These are phyloP conservation scores for Mastigias papua DNA, from an alignment of 30 jellyfish, hydroid and myxozoan species.

Conservation along the genomic window DNA sequence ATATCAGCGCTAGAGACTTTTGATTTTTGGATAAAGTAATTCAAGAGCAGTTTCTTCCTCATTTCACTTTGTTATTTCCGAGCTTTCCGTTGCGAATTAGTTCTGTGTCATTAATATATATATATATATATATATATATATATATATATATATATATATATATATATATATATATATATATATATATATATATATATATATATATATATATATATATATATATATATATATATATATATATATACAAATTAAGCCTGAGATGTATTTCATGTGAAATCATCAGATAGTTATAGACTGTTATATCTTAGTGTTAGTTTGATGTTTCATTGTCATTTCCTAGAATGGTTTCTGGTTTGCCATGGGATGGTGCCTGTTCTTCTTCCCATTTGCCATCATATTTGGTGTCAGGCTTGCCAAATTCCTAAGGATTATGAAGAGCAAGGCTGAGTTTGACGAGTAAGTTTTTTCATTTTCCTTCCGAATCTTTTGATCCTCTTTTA, in stretches of 20 bases:
- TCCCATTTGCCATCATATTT: slow-evolving; percentile 84
- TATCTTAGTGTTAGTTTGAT: background rate
- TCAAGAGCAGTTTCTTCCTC: no score
- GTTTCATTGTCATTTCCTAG: slow-evolving; percentile 45
- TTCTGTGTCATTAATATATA: background rate
- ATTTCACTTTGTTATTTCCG: no score
- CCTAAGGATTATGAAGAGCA: slow-evolving; percentile 77
- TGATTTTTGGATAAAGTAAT: no score
- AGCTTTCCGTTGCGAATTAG: background rate
- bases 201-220: background rate
- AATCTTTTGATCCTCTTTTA: no score
- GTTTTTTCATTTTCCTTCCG: slow-evolving; percentile 9
- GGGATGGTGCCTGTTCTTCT: slow-evolving; percentile 97
- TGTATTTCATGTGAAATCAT: no score
- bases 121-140: background rate
- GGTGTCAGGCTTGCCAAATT: slow-evolving; percentile 92
- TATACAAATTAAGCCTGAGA: no score
- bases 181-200: background rate
- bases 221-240: background rate
- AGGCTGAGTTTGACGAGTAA: slow-evolving; percentile 81
- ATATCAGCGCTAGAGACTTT: no score
- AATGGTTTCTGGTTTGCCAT: slow-evolving; percentile 96
- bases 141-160: no score
- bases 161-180: no score
- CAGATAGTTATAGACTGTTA: no score